Conservation (phyloP, 2,797 vertebrate species). For the Anas acuta region DNA sequence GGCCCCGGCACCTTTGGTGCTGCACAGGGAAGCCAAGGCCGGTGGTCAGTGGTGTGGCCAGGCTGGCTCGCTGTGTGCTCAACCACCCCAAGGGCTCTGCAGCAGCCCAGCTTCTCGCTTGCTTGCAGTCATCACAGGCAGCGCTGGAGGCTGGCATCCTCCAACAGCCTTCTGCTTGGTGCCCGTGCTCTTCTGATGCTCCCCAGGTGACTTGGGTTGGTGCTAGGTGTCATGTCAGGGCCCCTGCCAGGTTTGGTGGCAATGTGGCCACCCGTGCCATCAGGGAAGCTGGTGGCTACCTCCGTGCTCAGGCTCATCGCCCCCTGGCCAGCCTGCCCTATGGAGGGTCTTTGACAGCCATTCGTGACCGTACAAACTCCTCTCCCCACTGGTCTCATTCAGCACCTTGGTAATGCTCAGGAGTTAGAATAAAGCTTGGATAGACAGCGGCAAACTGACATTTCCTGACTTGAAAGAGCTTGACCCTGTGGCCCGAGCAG, state of each 20-base stretch:
- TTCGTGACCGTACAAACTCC: fast-evolving
- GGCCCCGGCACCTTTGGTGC: neutral
- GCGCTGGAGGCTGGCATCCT: neutral
- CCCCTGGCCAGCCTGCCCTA: fast-evolving
- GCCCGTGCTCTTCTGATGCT: neutral
- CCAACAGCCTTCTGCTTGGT: neutral
- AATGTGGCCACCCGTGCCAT: neutral
- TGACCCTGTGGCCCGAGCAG: neutral
- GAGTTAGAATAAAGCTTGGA: neutral
- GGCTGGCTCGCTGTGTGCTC: neutral
- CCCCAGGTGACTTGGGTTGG: fast-evolving
- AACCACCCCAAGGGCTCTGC: neutral
- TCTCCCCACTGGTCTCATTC: fast-evolving
- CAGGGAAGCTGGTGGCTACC: neutral
- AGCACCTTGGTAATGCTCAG: fast-evolving
- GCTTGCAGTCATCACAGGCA: slow-evolving; percentile 69
- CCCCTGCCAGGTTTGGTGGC: no score
- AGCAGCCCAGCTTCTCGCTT: slow-evolving; percentile 73
- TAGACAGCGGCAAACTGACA: fast-evolving
- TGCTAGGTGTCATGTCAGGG: neutral
- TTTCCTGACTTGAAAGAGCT: fast-evolving
- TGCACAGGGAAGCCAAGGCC: neutral
- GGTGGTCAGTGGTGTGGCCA: no score
- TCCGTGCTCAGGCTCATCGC: fast-evolving
- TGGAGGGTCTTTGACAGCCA: neutral